These are phyloP conservation scores for Hippocampus guttulatus DNA, from an alignment of 2,113 vertebrate species.

Conservation along the genomic window DNA sequence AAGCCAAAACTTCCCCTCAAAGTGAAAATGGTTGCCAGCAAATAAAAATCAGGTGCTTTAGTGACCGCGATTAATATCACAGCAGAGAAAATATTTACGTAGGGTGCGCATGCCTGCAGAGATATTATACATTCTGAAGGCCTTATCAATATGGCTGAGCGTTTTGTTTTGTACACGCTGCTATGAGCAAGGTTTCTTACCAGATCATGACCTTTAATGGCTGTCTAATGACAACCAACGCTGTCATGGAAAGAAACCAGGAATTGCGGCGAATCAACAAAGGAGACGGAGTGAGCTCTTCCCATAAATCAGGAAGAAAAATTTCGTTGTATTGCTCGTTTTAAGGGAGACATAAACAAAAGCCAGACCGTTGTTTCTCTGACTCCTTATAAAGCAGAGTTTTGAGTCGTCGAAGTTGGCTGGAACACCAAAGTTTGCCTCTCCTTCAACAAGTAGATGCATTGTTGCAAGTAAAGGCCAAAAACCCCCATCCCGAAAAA, in stretches of 20 bases:
- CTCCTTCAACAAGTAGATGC: background rate
- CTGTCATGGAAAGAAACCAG: conserved; percentile 13
- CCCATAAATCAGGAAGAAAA: conserved; percentile 23
- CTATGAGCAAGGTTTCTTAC: background rate
- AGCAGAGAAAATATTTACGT: conserved; percentile 10
- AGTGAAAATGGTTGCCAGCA: conserved; percentile 29
- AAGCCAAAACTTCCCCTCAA: conserved; percentile 27
- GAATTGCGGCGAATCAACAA: conserved; percentile 29
- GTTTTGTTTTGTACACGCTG: background rate
- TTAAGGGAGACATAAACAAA: conserved; percentile 25
- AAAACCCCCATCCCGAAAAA: background rate
- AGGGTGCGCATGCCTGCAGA: too few species aligned
- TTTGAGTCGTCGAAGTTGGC: background rate
- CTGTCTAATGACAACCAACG: conserved; percentile 27
- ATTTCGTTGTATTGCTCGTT: conserved; percentile 12
- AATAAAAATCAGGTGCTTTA: conserved; percentile 27
- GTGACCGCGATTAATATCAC: conserved; percentile 25
- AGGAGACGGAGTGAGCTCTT: conserved; percentile 23
- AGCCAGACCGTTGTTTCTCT: conserved; percentile 19
- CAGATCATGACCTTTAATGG: conserved; percentile 31
- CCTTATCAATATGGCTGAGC: background rate
- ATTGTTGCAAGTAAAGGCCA: conserved; percentile 2
- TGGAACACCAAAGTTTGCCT: background rate
- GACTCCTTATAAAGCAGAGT: conserved; percentile 6
- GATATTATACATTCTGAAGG: too few species aligned